Conservation (phyloP, 2,797 vertebrate genomes). For the Chrysocyon brachyurus region DNA sequence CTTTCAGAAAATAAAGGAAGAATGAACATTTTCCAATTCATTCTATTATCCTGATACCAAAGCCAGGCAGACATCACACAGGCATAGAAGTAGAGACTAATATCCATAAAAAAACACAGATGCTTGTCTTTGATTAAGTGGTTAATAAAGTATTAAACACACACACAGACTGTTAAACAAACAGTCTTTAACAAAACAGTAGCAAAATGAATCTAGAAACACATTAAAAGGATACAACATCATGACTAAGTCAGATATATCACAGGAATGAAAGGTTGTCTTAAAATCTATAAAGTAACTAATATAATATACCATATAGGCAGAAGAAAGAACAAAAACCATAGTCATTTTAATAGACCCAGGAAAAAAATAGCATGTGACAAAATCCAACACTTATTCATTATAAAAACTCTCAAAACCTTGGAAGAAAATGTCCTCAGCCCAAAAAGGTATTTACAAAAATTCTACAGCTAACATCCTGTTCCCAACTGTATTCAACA, state of each 20-base stretch:
- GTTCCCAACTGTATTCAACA: neutral
- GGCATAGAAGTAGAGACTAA: no score
- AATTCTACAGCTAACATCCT: neutral
- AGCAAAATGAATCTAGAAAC: neutral
- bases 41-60: neutral
- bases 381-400: neutral
- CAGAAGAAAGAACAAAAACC: neutral
- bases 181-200: neutral
- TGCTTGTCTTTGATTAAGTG: no score
- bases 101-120: no score
- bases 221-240: neutral
- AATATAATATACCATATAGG: neutral
- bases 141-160: no score
- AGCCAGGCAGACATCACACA: neutral
- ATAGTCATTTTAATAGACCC: neutral
- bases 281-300: neutral
- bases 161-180: neutral
- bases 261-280: neutral
- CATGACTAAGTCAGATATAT: neutral
- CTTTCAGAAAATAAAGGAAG: neutral
- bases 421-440: neutral
- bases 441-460: neutral
- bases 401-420: neutral
- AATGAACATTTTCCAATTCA: neutral
- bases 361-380: neutral